These are phyloP conservation scores for Zonitis immaculata DNA, from an alignment of 2,888 invertebrate genomes.

Conservation along the genomic window DNA sequence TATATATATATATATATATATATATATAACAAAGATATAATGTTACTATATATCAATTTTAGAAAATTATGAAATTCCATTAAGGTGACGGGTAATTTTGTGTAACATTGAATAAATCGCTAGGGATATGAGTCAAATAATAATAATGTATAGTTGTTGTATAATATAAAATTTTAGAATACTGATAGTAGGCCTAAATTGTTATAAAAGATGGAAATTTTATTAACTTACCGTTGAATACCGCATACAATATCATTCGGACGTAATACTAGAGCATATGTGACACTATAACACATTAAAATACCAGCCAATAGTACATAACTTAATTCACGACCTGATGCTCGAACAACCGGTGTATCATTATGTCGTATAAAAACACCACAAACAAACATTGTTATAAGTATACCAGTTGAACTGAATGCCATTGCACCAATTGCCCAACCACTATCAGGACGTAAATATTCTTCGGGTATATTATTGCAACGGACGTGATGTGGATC, in stretches of 20 bases:
- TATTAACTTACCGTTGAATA: conserved; percentile 69
- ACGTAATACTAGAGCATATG: conserved; percentile 83
- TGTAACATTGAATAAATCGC: too few species aligned
- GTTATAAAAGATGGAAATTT: too few species aligned
- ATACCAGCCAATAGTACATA: conserved; percentile 89
- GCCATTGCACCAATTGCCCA: conserved; percentile 94
- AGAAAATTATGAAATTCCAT: neutral
- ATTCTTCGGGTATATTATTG: conserved; percentile 75
- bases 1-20: too few species aligned
- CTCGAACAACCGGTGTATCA: conserved; percentile 95
- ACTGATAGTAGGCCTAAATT: too few species aligned
- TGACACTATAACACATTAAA: conserved; percentile 86
- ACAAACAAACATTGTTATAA: conserved; percentile 63
- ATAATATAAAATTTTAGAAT: too few species aligned
- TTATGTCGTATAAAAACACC: conserved; percentile 64
- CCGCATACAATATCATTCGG: conserved; percentile 86
- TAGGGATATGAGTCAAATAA: too few species aligned
- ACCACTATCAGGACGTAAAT: conserved; percentile 73
- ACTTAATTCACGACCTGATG: conserved; percentile 84
- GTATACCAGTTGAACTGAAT: conserved; percentile 72
- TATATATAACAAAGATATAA: neutral
- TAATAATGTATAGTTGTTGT: too few species aligned
- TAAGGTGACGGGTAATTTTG: too few species aligned
- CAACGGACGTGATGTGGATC: conserved; percentile 70
- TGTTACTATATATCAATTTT: neutral